Evolutionary conservation across 2,113 vertebrate genomes (phyloP), one percentile per base, ranked within the genome.

Genomic region (Kryptolebias marmoratus): DNA sequence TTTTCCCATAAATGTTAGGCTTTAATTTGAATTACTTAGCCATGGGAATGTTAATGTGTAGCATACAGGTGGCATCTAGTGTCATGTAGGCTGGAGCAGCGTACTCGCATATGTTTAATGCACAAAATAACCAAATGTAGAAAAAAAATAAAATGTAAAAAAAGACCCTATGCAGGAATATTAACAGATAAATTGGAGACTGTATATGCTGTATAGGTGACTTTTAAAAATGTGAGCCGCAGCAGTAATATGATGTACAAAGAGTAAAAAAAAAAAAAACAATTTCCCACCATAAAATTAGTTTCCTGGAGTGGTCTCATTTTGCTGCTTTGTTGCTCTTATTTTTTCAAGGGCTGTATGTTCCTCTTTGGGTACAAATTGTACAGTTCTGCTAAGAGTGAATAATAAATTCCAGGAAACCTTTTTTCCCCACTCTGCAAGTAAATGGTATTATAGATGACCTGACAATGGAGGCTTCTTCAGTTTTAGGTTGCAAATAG

Each of bases 121-220:
- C 94, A 94, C 93, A 95, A 94, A 93, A 84, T 96, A 97, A 96
- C 96, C 96, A 97, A 97, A 97, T 95, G 95, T 95, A 95, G 93
- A 94, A 92, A 94, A 93, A 58, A 90, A 92, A 86, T 94, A 92
- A 92, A 4, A 9, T 42, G 5, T 36, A 92, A 94, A 93, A 94
- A 94, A 93, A 93, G 94, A 93, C 96, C 96, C 95, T 97, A 96
- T 98, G 96, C 96, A 98, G 96, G 95, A 96, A 95, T 95, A 95
- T 95, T 91, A 85, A 95, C 93, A 80, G 65, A 81, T 85, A 55
- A 96, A 96, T 96, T 95, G 93, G 90, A 93, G 95, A 89, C 92
- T 97, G 96, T 98, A 96, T 96, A 97, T 96, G 93, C 94, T 98
- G 96, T 98, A 97, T 95, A 97, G 94, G 93, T 93, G 93, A 96